These are phyloP conservation scores for Rotaria macrura DNA, from an alignment of 2,888 invertebrate genomes.

Conservation along the genomic window DNA sequence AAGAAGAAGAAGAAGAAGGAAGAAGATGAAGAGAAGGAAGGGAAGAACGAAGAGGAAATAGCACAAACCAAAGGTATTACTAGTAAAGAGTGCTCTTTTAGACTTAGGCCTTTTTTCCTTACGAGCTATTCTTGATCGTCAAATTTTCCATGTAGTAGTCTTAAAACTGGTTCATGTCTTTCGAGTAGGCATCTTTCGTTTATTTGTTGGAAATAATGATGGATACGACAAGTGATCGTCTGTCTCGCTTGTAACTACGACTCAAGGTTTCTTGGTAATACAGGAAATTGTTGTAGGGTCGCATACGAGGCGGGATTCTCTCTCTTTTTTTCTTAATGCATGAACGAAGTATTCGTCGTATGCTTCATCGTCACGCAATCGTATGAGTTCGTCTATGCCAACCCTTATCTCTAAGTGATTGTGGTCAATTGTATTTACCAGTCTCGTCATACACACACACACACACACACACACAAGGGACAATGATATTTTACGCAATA, in stretches of 20 bases:
- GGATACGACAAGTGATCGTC: background rate
- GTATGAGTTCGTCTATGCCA: background rate
- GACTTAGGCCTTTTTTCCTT: background rate
- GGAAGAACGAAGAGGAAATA: background rate
- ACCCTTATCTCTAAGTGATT: background rate
- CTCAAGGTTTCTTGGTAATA: background rate
- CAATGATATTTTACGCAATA: background rate
- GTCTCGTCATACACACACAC: background rate
- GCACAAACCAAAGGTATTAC: constrained; percentile 3
- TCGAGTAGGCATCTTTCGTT: background rate
- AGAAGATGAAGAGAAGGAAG: background rate
- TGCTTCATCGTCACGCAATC: background rate
- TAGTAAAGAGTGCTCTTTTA: background rate
- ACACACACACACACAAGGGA: background rate
- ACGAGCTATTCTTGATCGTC: background rate
- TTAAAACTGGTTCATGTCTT: background rate
- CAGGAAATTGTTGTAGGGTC: background rate
- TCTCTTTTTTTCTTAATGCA: background rate
- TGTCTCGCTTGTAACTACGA: background rate
- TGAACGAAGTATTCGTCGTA: background rate
- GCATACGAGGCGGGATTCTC: background rate
- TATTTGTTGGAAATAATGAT: background rate
- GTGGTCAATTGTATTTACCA: background rate
- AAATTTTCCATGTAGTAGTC: background rate
- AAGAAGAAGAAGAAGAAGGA: background rate